Base-by-base conservation (phyloP, 2,113 vertebrate genomes). In the Ancistrus triradiatus region DNA sequence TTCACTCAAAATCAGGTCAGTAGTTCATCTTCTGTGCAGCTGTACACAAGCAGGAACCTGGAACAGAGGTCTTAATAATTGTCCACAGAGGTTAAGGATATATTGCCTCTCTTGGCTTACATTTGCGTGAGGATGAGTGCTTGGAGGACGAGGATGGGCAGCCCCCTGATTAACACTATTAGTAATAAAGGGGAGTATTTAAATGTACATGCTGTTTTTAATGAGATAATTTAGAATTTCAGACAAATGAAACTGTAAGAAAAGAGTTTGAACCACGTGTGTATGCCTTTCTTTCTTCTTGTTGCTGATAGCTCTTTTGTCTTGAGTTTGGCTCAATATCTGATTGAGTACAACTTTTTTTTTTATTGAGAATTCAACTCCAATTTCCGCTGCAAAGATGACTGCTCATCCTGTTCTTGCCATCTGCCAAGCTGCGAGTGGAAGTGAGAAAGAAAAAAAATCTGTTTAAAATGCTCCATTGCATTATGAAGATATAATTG, bases 401-500 rank as follows among this genome's bases (percentile, higher is more conserved):
- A 74, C 70, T 77, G 55, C 37, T 75, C 83, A 81, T 80, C 68
- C 78, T 66, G 72, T 77, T 74, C 63, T 64, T 43, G 75, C 78
- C 83, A 85, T 80, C 83, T 82, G 82, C 76, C 68, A 52, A 66
- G 70, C 72, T 52, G 52, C 22, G 68, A n/a, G 69, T 59, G 66
- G 69, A 72, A 65, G 50, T 38, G 31, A 56, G 69, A 24, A 28
- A 11, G 37, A 31, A 28, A 66, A 65, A 61, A 68, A 63, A 56
- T 77, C 64, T 75, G 73, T 79, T 79, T 79, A 66, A 53, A 74
- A 77, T 63, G 53, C 65, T 82, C 13, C 60, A 76, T 76, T 78
- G 72, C 64, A 79, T 83, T 76, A 81, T 84, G 69, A 77, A 79
- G 76, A 80, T 73, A 66, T 81, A 84, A 86, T 77, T 85, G 83